Evolutionary conservation across 2,797 vertebrate species (phyloP).

Genomic region (Melanotaenia nigrans): DNA sequence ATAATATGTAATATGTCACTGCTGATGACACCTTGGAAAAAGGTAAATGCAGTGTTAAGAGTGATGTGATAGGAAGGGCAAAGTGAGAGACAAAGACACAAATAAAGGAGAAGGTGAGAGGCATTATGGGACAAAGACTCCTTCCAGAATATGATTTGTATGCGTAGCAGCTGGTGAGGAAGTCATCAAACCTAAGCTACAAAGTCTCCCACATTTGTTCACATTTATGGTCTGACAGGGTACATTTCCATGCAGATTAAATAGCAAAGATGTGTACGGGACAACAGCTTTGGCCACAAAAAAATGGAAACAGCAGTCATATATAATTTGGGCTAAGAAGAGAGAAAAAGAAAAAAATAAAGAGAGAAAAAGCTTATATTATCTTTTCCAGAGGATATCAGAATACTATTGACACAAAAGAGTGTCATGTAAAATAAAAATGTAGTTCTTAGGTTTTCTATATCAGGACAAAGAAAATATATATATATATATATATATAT

Average conservation of each 20-base stretch:
- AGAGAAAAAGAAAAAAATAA: fast-evolving
- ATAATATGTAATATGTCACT: slow-evolving; percentile 67
- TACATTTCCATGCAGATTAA: slow-evolving; percentile 63
- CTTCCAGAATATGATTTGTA: slow-evolving; percentile 81
- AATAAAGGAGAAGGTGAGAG: slow-evolving; percentile 15
- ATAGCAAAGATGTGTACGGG: slow-evolving; percentile 28
- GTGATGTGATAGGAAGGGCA: slow-evolving; percentile 44
- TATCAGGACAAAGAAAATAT: no score
- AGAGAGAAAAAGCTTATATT: background rate
- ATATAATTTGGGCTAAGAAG: background rate
- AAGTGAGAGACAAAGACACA: slow-evolving; percentile 48
- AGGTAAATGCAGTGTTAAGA: slow-evolving; percentile 78
- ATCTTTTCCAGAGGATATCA: slow-evolving; percentile 1
- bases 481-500: no score
- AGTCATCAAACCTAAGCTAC: slow-evolving; percentile 70
- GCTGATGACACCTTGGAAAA: slow-evolving; percentile 56
- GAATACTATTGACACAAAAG: background rate
- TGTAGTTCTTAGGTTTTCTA: no score
- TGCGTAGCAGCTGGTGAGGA: slow-evolving; percentile 62
- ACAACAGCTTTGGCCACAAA: background rate
- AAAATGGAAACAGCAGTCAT: background rate
- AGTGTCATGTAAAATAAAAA: no score
- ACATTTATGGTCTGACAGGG: slow-evolving; percentile 70
- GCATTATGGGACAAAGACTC: slow-evolving; percentile 51
- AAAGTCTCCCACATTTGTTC: slow-evolving; percentile 75